A percentile compares a stretch with the other conserved stretches of the same genome.
Evolutionary conservation across 2,113 vertebrate species (phyloP).

Genomic region (Trematomus loennbergii): DNA sequence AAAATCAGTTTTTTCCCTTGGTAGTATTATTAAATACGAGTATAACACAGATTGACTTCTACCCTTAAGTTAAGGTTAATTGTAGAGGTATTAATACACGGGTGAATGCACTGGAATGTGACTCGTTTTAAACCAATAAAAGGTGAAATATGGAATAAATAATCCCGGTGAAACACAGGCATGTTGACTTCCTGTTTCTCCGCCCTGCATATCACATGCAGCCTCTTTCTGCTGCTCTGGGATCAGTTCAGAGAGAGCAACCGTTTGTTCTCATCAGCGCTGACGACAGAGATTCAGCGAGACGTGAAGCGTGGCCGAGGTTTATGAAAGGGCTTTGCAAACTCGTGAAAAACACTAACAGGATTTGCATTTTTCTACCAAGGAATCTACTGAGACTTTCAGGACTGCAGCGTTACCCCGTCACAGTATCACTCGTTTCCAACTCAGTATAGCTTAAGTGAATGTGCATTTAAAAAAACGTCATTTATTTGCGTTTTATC

Average conservation of each 20-base stretch:
- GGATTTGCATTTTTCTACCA: conserved; percentile 26
- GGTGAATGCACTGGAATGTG: not conserved
- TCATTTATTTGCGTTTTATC: too few species aligned
- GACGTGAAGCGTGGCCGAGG: conserved; percentile 24
- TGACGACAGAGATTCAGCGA: not conserved
- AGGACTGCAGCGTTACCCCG: not conserved
- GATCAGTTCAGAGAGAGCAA: conserved; percentile 1
- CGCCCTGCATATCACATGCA: conserved; percentile 35
- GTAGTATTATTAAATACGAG: too few species aligned
- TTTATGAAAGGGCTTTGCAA: not conserved
- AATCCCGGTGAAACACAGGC: not conserved
- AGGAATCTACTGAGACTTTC: not conserved
- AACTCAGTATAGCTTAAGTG: too few species aligned
- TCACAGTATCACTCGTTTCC: too few species aligned
- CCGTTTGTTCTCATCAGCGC: not conserved
- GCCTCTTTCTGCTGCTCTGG: not conserved
- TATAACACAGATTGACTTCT: too few species aligned
- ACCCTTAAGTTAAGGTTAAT: too few species aligned
- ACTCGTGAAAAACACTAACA: not conserved
- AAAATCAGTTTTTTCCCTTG: too few species aligned
- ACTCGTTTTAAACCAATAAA: not conserved
- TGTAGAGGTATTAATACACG: too few species aligned
- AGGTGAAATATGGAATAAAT: not conserved
- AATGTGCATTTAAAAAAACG: too few species aligned
- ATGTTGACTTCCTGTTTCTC: not conserved